These are phyloP conservation scores for Andrena trimmerana DNA, from an alignment of 2,888 invertebrate genomes.

Conservation along the genomic window DNA sequence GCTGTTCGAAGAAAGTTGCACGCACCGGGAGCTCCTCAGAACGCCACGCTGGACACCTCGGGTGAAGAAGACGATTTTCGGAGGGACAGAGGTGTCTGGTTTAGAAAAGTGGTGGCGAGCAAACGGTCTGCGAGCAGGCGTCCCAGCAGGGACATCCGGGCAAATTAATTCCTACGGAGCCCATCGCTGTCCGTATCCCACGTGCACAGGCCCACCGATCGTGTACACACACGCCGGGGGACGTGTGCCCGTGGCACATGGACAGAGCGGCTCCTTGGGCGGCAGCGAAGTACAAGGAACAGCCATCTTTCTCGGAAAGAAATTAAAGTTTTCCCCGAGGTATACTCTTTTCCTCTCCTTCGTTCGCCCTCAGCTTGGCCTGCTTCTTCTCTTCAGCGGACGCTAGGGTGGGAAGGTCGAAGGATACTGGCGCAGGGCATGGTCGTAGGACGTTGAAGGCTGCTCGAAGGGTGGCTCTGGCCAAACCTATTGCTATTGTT, in stretches of 20 bases:
- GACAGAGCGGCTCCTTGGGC: slow-evolving; percentile 54
- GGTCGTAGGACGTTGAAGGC: slow-evolving; percentile 49
- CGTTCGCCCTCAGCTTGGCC: slow-evolving; percentile 31
- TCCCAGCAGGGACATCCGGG: slow-evolving; percentile 61
- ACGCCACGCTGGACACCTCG: background rate
- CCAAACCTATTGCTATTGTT: slow-evolving; percentile 81
- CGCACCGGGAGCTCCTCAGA: background rate
- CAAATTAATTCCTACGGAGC: slow-evolving; percentile 73
- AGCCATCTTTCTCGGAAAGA: slow-evolving; percentile 81
- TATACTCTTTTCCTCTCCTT: slow-evolving; percentile 60
- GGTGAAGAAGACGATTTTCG: slow-evolving; percentile 20
- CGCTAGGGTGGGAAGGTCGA: slow-evolving; percentile 71
- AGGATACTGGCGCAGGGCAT: slow-evolving; percentile 63
- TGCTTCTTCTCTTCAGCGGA: slow-evolving; percentile 26
- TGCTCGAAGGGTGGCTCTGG: slow-evolving; percentile 67
- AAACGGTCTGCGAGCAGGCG: slow-evolving; percentile 59
- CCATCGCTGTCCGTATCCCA: slow-evolving; percentile 35
- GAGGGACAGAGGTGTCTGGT: background rate
- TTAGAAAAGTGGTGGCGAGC: slow-evolving; percentile 64
- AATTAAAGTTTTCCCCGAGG: slow-evolving; percentile 82
- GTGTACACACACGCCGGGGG: slow-evolving; percentile 14
- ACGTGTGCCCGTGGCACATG: slow-evolving; percentile 18
- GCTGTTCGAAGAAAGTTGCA: no score
- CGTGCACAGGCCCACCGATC: slow-evolving; percentile 6
- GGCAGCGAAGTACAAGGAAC: slow-evolving; percentile 71